Evolutionary conservation across 1,140 invertebrate species (phyloP).

Genomic region (Macrobrachium nipponense): DNA sequence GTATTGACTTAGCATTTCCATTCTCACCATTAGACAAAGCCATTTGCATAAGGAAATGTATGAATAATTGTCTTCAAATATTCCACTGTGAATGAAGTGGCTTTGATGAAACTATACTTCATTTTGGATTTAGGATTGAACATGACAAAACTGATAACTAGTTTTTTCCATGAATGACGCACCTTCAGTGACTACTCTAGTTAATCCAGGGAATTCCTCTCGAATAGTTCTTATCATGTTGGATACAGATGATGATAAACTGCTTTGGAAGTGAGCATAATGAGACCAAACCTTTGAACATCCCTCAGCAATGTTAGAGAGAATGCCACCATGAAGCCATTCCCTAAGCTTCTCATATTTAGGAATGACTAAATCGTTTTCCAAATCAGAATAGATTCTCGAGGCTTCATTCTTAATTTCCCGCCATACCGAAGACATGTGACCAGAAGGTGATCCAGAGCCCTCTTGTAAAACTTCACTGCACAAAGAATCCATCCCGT

Average conservation of each 20-base stretch:
- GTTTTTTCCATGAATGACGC: no score
- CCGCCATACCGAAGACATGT: background rate
- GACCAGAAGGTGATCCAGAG: conserved; percentile 1
- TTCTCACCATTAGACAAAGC: no score
- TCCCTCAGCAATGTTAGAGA: background rate
- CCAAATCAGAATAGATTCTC: conserved; percentile 5
- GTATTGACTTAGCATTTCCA: no score
- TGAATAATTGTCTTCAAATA: no score
- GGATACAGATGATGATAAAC: background rate
- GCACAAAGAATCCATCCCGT: background rate
- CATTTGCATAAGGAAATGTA: no score
- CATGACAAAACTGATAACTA: no score
- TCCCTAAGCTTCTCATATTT: background rate
- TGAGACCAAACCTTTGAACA: background rate
- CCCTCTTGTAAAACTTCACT: background rate
- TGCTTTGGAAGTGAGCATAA: background rate
- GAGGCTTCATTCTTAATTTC: background rate
- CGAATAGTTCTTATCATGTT: no score
- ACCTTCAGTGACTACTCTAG: no score
- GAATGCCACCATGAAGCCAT: background rate
- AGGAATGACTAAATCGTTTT: background rate
- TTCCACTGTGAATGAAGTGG: no score
- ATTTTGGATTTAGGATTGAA: no score
- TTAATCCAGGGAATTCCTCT: no score
- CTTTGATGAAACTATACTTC: no score